These are phyloP conservation scores for Orthosia cruda DNA, from an alignment of 2,888 invertebrate species.

Conservation along the genomic window DNA sequence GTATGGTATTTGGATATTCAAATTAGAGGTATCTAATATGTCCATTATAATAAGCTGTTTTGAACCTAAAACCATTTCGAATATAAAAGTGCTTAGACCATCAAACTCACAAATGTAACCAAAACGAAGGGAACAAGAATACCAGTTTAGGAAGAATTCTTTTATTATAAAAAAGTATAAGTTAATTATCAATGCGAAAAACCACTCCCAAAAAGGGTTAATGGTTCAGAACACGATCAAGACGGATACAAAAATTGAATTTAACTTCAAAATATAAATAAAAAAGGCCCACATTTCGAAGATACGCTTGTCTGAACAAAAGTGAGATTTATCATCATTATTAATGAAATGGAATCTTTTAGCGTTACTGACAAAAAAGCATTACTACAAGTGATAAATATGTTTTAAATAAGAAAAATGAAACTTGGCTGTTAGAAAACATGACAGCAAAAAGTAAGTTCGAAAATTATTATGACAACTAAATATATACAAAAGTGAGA, in stretches of 20 bases:
- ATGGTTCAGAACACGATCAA: slow-evolving; percentile 51
- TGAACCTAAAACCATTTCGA: neutral
- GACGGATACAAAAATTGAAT: slow-evolving; percentile 60
- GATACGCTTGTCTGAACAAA: slow-evolving; percentile 61
- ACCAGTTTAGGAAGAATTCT: slow-evolving; percentile 11
- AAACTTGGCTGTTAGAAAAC: slow-evolving; percentile 23
- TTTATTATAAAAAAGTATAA: slow-evolving; percentile 41
- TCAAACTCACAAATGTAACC: slow-evolving; percentile 8
- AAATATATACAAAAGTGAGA: slow-evolving; percentile 28
- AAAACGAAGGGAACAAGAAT: slow-evolving; percentile 31
- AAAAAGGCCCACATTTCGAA: slow-evolving; percentile 50
- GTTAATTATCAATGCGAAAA: slow-evolving; percentile 58
- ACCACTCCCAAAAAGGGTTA: slow-evolving; percentile 57
- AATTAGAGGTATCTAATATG: neutral
- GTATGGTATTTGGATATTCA: neutral
- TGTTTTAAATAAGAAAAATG: slow-evolving; percentile 10
- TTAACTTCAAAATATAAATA: slow-evolving; percentile 62
- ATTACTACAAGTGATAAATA: slow-evolving; percentile 29
- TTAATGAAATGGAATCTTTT: slow-evolving; percentile 69
- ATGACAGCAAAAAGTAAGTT: slow-evolving; percentile 25
- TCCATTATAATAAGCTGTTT: neutral
- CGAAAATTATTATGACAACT: slow-evolving; percentile 40
- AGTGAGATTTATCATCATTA: slow-evolving; percentile 74
- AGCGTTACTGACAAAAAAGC: slow-evolving; percentile 48
- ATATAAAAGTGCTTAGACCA: neutral